Evolutionary conservation across 2,113 vertebrate species (phyloP).

Genomic region (Etia nguti): DNA sequence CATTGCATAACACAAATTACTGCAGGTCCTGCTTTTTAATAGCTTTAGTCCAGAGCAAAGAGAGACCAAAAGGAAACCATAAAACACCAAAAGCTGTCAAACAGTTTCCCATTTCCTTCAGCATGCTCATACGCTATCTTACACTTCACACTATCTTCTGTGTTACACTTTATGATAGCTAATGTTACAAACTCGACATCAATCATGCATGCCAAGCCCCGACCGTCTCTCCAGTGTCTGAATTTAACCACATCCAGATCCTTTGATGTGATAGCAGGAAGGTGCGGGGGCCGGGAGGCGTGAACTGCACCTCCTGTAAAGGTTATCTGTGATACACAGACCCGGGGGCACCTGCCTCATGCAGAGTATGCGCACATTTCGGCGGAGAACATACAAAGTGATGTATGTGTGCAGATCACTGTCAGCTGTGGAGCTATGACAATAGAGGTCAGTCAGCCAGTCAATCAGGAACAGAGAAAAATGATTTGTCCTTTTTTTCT

Average conservation of each 20-base stretch:
- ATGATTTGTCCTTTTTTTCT: conserved; percentile 4
- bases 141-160: conserved; percentile 40
- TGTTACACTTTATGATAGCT: conserved; percentile 68
- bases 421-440: conserved; percentile 51
- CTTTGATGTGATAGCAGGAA: conserved; percentile 61
- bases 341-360: conserved; percentile 61
- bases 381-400: conserved; percentile 52
- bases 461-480: conserved; percentile 3
- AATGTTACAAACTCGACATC: conserved; percentile 66
- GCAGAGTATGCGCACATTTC: conserved; percentile 43
- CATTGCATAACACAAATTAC: conserved; percentile 41
- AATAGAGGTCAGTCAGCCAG: conserved; percentile 66
- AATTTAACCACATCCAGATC: conserved; percentile 69
- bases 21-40: conserved; percentile 19
- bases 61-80: conserved; percentile 35
- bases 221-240: conserved; percentile 53
- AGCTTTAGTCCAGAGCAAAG: background rate
- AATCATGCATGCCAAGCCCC: conserved; percentile 63
- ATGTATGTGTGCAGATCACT: conserved; percentile 64
- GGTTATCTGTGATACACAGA: conserved; percentile 73
- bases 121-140: conserved; percentile 42
- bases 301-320: conserved; percentile 70
- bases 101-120: conserved; percentile 40
- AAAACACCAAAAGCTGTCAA: conserved; percentile 47
- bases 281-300: conserved; percentile 58